Base-by-base conservation (phyloP, 2,888 invertebrate species). In the Entomobrya multifasciata region DNA sequence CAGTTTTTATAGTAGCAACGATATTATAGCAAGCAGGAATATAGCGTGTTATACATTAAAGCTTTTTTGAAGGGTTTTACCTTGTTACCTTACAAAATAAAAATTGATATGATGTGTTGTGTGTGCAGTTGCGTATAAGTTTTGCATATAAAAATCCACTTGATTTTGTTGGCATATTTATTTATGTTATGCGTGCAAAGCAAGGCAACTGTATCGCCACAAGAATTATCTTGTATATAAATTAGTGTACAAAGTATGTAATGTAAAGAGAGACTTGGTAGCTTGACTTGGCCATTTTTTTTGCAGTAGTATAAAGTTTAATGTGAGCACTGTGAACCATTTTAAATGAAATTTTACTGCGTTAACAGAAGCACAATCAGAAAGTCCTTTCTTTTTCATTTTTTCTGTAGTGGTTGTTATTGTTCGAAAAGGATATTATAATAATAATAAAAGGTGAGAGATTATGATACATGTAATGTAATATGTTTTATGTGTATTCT, bases 61-160 rank as follows among this genome's bases (percentile, higher is more conserved):
- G n/a, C n/a, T 17, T 57, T 30, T 79, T 65, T 65, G 79, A 79
- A 79, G 65, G 79, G 79, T 49, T 27, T 79, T 67, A 79, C 79
- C 79, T 79, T 79, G 79, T 78, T 62, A 57, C 76, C 57, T 76
- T 76, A 74, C 20, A 17, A 11, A n/a, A n/a, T n/a, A n/a, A n/a
- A n/a, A 27, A 52, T 30, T 22, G 22, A 79, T 65, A 62, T 25
- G 60, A 30, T 22, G 22, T 44, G 41, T 10, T 15, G 57, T 36
- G 52, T 47, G 15, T 77, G 44, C 8, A 6, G 22, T n/a, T n/a
- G n/a, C n/a, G n/a, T n/a, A n/a, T n/a, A n/a, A n/a, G n/a, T n/a
- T n/a, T n/a, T n/a, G 60, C 60, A 67, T 17, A 44, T 20, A 67
- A 67, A 67, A 67, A 30, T 62, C 27, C 30, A 62, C 60, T 30